Evolutionary conservation across 2,797 vertebrate species (phyloP), one percentile per base, ranked within the genome.

Genomic region (Syngnathus rostellatus): DNA sequence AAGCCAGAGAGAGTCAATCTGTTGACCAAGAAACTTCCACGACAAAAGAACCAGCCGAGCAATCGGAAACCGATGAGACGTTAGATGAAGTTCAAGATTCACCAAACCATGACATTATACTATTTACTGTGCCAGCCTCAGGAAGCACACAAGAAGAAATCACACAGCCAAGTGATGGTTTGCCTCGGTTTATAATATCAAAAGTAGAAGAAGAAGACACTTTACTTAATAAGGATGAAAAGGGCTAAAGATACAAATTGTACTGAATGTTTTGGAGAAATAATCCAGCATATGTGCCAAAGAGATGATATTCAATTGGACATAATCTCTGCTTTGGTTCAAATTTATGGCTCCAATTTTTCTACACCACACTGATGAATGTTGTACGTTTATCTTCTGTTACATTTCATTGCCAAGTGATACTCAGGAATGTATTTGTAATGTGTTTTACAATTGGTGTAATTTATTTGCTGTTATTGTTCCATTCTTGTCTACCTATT

Each of bases 91-190:
- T 8, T 23, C 9, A 88, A 85, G 89, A 89, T 41, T 79, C 86
- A 12, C 87, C 89, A 66, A 82, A 86, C 67, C 86, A 80, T 48
- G 88, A 84, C 14, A 90, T 91, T 0, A 73, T 88, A 31, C 31
- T 31, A 76, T 89, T 90, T 76, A 88, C 87, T 74, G 89, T 86
- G 1, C 81, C 89, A 21, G 77, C 86, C 73, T 83, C 68, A 62
- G 89, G 89, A 50, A 85, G 77, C 41, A 50, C 70, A n/a, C 69
- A 82, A 7, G 80, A 77, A 51, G 69, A 79, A 25, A 67, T 17
- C 12, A 69, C 71, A 23, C 74, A 57, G 58, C 69, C 54, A n/a
- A 71, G 72, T 3, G 67, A 53, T 1, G 64, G 71, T 1, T 78
- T 43, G n/a, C 80, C 69, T 0, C 81, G 90, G 60, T 92, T 92